A percentile compares a stretch with the other conserved stretches of the same genome.
phyloP scores from a whole-genome alignment of 2,797 vertebrate genomes.

The Borostomias antarcticus region DNA sequence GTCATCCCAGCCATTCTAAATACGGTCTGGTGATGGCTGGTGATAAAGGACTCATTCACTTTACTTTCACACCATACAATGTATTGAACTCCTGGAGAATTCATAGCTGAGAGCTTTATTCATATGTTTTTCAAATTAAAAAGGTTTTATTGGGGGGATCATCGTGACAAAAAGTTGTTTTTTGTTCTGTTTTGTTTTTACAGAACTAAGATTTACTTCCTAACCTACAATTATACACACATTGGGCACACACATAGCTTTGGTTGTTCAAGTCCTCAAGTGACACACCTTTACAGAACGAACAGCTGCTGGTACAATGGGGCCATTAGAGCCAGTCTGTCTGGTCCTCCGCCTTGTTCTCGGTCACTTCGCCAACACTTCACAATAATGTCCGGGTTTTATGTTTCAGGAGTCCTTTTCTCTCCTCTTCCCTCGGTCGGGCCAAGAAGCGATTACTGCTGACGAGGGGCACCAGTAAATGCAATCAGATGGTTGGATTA shows the following conservation, averaged over 20 bases:
- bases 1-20: too few relatives aligned
- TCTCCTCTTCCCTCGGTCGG: constrained; percentile 17
- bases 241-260: background rate
- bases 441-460: background rate
- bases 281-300: constrained; percentile 17
- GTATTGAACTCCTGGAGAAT: too few relatives aligned
- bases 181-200: too few relatives aligned
- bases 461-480: constrained; percentile 28
- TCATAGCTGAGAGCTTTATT: too few relatives aligned
- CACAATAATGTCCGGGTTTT: constrained; percentile 43
- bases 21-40: too few relatives aligned
- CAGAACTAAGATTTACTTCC: background rate
- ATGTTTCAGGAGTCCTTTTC: constrained; percentile 45
- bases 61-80: too few relatives aligned
- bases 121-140: too few relatives aligned
- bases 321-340: background rate
- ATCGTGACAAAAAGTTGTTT: too few relatives aligned
- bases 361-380: constrained; percentile 27
- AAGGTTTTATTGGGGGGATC: too few relatives aligned
- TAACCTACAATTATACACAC: background rate
- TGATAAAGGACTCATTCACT: too few relatives aligned
- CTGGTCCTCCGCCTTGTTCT: constrained; percentile 24
- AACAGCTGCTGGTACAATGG: constrained; percentile 29
- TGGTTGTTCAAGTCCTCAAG: background rate
- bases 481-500: constrained; percentile 48